Percentiles rank a stretch among this genome's conserved stretches.
Evolutionary conservation across 2,113 vertebrate genomes (phyloP).

Genomic region (Aix galericulata): DNA sequence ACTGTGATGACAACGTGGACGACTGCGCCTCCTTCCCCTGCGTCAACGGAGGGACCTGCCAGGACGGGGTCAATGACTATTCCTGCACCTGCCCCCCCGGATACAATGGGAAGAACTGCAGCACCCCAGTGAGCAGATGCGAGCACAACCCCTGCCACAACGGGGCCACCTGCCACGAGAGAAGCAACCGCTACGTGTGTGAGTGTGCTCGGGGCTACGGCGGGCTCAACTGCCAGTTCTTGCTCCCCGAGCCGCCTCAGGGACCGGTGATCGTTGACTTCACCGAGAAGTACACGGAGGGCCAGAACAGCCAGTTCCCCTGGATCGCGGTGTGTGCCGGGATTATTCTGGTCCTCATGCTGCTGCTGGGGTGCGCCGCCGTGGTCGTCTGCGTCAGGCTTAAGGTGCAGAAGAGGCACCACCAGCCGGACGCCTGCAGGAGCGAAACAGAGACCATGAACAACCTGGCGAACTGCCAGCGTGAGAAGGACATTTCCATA

Average conservation of each 20-base stretch:
- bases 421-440: slow-evolving; percentile 78
- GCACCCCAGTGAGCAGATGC: slow-evolving; percentile 86
- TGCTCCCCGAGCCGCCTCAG: slow-evolving; percentile 84
- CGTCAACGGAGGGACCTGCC: slow-evolving; percentile 91
- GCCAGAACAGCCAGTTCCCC: slow-evolving; percentile 82
- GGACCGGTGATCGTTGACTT: slow-evolving; percentile 82
- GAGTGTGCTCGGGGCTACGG: slow-evolving; percentile 91
- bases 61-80: slow-evolving; percentile 87
- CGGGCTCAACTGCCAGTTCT: slow-evolving; percentile 94
- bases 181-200: slow-evolving; percentile 89
- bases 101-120: slow-evolving; percentile 94
- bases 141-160: slow-evolving; percentile 95
- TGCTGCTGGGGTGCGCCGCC: slow-evolving; percentile 89
- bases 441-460: slow-evolving; percentile 97
- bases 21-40: slow-evolving; percentile 90
- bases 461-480: slow-evolving; percentile 92
- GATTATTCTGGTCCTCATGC: slow-evolving; percentile 88
- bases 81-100: slow-evolving; percentile 93
- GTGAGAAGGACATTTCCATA: slow-evolving; percentile 89
- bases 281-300: slow-evolving; percentile 80
- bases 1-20: slow-evolving; percentile 87
- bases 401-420: slow-evolving; percentile 85
- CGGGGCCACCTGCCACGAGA: slow-evolving; percentile 94
- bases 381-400: slow-evolving; percentile 88
- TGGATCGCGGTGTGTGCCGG: slow-evolving; percentile 94